Conservation (phyloP, 2,888 invertebrate genomes). For the Crepidodera aurea region DNA sequence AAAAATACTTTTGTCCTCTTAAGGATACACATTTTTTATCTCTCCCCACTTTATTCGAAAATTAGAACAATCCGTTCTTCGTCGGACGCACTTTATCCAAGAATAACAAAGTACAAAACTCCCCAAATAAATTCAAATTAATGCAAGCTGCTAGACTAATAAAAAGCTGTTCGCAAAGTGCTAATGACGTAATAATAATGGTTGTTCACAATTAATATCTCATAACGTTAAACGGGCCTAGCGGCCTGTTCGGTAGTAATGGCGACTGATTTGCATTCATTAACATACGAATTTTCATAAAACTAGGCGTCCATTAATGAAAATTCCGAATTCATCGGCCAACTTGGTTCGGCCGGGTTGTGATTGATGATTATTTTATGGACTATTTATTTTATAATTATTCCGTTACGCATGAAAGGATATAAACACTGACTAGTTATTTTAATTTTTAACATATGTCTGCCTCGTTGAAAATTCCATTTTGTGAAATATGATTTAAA, state of each 20-base stretch:
- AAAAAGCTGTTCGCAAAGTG: conserved; percentile 57
- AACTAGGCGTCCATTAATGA: conserved; percentile 38
- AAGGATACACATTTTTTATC: no score
- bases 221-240: conserved; percentile 56
- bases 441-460: neutral
- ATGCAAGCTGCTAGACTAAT: conserved; percentile 53
- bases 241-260: conserved; percentile 53
- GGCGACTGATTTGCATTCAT: conserved; percentile 56
- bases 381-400: conserved; percentile 18
- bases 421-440: neutral
- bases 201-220: conserved; percentile 62
- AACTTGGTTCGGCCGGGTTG: neutral
- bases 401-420: neutral
- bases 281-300: conserved; percentile 55
- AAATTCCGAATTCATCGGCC: conserved; percentile 32
- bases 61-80: neutral
- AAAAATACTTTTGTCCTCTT: no score
- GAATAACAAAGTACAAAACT: conserved; percentile 24
- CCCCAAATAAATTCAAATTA: conserved; percentile 54
- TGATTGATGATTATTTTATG: conserved; percentile 27
- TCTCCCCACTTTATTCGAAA: no score
- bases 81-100: conserved; percentile 15
- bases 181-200: conserved; percentile 63
- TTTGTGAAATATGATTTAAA: no score
- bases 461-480: no score